These are phyloP conservation scores for Pipistrellus kuhlii DNA, from an alignment of 2,797 vertebrate genomes.

Conservation along the genomic window DNA sequence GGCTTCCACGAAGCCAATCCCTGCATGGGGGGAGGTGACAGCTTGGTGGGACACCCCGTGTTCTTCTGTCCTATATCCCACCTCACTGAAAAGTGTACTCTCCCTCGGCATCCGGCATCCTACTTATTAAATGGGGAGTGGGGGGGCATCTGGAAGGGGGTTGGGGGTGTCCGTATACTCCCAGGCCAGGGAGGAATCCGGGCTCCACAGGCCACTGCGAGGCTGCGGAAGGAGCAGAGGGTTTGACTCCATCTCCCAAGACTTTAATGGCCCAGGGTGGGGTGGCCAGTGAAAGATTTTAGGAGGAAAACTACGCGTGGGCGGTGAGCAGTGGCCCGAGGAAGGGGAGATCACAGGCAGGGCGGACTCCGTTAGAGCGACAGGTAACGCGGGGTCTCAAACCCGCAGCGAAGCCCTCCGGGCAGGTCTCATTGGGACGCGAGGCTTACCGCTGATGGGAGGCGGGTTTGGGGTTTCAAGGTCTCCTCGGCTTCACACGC, in stretches of 20 bases:
- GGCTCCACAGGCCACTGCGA: fast-evolving
- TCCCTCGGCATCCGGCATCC: no score
- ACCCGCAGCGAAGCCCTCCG: background rate
- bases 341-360: no score
- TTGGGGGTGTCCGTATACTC: background rate
- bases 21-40: no score
- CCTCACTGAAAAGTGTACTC: no score
- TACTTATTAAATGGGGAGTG: fast-evolving
- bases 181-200: no score
- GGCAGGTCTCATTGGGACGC: background rate
- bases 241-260: background rate
- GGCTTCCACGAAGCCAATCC: no score
- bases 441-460: background rate
- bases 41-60: no score
- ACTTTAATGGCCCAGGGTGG: background rate
- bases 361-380: no score
- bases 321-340: no score
- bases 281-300: background rate
- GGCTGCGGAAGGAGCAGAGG: background rate
- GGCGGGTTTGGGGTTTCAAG: background rate
- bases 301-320: no score
- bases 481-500: background rate
- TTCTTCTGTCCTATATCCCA: no score
- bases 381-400: background rate
- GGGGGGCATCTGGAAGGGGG: no score